A percentile compares a stretch with the other conserved stretches of the same genome.
Conservation (phyloP, 2,797 vertebrate genomes). For the Streptopelia turtur region DNA sequence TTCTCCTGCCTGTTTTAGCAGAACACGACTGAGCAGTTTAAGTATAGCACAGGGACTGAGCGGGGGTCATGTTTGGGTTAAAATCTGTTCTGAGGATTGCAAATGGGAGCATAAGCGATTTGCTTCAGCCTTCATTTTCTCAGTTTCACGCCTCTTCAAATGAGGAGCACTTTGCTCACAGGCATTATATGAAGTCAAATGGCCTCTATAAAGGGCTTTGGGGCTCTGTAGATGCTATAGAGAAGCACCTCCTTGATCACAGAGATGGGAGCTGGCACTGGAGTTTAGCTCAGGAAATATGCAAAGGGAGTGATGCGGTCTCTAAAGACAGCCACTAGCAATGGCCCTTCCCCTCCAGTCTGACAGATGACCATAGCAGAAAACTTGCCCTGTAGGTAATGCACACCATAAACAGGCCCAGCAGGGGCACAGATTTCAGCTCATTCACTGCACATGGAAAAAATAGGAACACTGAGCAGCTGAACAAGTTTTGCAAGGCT, state of each 20-base stretch:
- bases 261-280: neutral
- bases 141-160: neutral
- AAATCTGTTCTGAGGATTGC: neutral
- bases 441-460: neutral
- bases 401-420: constrained; percentile 33
- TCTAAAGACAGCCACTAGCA: neutral
- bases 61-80: neutral
- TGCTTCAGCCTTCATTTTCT: neutral
- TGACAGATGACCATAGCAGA: constrained; percentile 21
- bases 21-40: neutral
- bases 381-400: constrained; percentile 14
- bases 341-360: neutral
- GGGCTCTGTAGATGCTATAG: neutral
- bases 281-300: neutral
- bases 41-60: neutral
- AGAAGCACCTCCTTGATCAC: neutral
- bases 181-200: neutral
- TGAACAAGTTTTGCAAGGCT: constrained; percentile 39
- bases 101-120: neutral
- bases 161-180: neutral
- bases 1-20: neutral
- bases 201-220: neutral
- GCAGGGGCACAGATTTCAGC: constrained; percentile 29
- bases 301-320: neutral
- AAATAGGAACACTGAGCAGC: constrained; percentile 12